Evolutionary conservation across 2,113 vertebrate genomes (phyloP).

Genomic region (Strigops habroptila): DNA sequence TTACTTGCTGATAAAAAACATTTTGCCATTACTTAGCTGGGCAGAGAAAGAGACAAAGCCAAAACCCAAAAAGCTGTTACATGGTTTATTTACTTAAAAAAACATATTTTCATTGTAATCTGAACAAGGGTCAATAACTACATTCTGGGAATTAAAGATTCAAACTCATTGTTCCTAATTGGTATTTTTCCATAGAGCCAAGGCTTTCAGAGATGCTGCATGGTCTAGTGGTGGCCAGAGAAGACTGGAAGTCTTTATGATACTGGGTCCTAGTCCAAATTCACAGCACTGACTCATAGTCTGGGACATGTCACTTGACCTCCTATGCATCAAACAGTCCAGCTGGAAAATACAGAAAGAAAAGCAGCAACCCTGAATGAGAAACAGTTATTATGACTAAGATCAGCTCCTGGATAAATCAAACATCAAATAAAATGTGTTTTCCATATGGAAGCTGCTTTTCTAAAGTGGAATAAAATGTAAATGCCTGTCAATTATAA

Average conservation of each 20-base stretch:
- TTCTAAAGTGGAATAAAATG: slow-evolving; percentile 29
- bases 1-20: neutral
- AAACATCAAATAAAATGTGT: slow-evolving; percentile 51
- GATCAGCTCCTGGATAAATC: slow-evolving; percentile 44
- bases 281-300: slow-evolving; percentile 45
- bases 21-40: neutral
- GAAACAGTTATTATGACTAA: slow-evolving; percentile 42
- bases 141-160: slow-evolving; percentile 40
- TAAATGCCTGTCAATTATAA: slow-evolving; percentile 42
- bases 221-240: slow-evolving; percentile 31
- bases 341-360: slow-evolving; percentile 48
- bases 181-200: slow-evolving; percentile 25
- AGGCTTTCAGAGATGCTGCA: slow-evolving; percentile 37
- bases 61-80: neutral
- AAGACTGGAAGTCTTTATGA: neutral
- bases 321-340: slow-evolving; percentile 39
- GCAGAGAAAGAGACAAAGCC: slow-evolving; percentile 9
- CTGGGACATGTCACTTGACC: slow-evolving; percentile 51
- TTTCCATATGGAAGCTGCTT: slow-evolving; percentile 56
- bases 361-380: slow-evolving; percentile 31
- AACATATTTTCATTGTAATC: slow-evolving; percentile 43
- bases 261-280: slow-evolving; percentile 16
- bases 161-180: slow-evolving; percentile 5
- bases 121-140: slow-evolving; percentile 47
- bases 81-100: slow-evolving; percentile 39